Conservation (phyloP, 2,113 vertebrate genomes). For the Malurus elegans region DNA sequence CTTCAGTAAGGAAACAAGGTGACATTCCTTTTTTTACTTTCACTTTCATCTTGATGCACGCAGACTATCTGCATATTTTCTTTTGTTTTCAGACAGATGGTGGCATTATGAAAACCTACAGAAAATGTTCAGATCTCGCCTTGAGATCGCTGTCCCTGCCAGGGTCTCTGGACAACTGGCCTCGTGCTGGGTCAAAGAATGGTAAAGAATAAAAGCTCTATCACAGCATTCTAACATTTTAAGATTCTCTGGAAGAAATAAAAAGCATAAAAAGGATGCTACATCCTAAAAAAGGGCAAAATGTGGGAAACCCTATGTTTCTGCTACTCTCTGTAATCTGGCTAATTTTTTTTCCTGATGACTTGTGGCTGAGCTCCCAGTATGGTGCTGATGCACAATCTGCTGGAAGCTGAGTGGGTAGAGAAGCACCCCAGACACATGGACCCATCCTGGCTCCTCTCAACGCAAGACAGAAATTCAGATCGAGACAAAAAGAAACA, state of each 20-base stretch:
- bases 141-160: background rate
- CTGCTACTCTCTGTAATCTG: background rate
- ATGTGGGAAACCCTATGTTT: background rate
- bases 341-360: background rate
- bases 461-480: background rate
- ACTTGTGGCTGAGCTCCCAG: background rate
- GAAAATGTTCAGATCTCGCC: background rate
- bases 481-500: background rate
- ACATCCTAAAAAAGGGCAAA: background rate
- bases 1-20: background rate
- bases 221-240: background rate
- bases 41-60: background rate
- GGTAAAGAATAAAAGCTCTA: background rate
- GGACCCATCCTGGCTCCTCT: background rate
- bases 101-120: background rate
- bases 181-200: background rate
- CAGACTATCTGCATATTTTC: background rate
- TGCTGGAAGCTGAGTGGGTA: background rate
- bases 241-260: background rate
- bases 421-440: background rate
- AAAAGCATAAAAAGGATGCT: background rate
- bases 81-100: background rate
- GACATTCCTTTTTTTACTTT: background rate
- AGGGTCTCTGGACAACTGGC: background rate
- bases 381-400: background rate